Percentiles rank a stretch among this genome's conserved stretches.
Conservation (phyloP, 1,140 invertebrate species). For the Drosophila suzukii region DNA sequence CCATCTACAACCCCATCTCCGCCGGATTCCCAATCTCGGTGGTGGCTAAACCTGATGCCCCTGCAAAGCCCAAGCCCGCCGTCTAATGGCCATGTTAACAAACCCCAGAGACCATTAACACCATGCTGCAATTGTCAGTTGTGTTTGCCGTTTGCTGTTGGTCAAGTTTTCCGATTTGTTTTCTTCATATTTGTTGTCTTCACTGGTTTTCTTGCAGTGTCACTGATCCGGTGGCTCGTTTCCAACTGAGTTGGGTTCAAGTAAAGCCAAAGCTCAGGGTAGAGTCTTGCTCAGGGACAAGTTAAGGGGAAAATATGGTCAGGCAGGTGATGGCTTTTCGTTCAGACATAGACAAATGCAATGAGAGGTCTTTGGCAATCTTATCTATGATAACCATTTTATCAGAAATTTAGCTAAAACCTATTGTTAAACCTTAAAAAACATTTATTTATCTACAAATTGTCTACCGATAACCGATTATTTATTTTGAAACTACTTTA, state of each 20-base stretch:
- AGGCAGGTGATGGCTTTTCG: slow-evolving; percentile 27
- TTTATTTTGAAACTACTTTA: not conserved
- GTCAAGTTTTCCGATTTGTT: slow-evolving; percentile 40
- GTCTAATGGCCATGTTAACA: slow-evolving; percentile 68
- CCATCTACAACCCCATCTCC: slow-evolving; percentile 3
- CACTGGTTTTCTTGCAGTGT: slow-evolving; percentile 44
- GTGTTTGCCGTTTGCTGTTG: slow-evolving; percentile 21
- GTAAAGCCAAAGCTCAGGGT: slow-evolving; percentile 40
- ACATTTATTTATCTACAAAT: not conserved
- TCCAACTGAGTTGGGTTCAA: slow-evolving; percentile 38
- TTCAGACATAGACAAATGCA: slow-evolving; percentile 2
- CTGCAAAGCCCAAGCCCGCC: slow-evolving; percentile 18
- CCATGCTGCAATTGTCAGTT: slow-evolving; percentile 41
- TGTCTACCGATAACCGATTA: not conserved
- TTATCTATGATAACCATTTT: not conserved
- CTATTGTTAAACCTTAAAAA: too few species aligned
- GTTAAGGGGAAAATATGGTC: slow-evolving; percentile 4
- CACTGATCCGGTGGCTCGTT: slow-evolving; percentile 47
- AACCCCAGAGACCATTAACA: slow-evolving; percentile 55
- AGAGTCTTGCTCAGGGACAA: slow-evolving; percentile 37
- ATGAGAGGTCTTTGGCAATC: not conserved
- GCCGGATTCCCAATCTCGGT: not conserved
- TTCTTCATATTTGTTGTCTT: slow-evolving; percentile 10
- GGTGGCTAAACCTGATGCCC: slow-evolving; percentile 41
- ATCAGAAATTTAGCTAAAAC: not conserved